Evolutionary conservation across 2,113 vertebrate genomes (phyloP), one percentile per base, ranked within the genome.

Genomic region (Rafetus swinhoei): DNA sequence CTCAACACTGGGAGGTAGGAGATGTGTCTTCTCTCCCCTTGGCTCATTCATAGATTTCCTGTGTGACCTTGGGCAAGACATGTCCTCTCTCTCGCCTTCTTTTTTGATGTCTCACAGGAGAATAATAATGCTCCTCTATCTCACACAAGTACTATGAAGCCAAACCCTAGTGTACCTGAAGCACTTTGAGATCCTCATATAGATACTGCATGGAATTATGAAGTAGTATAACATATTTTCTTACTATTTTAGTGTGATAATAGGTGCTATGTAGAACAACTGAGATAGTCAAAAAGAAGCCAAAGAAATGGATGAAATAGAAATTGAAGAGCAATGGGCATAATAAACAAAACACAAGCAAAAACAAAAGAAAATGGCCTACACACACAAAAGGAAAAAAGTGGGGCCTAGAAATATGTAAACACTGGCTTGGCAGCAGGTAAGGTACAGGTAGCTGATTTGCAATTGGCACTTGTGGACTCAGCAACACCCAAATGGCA

Each of bases 291-390:
- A 81, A 57, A 65, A 53, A 85, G 50, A 85, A 27, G 25, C 24
- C 59, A 60, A 11, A 60, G 25, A 25, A 60, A 18, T 69, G 16
- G 32, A 69, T n/a, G 32, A 69, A n/a, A 65, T 7, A 69, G 32
- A n/a, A 0, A 3, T 1, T 18, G 2, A 1, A 54, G 16, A 0
- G 7, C 6, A 0, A 0, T 9, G n/a, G 27, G n/a, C 65, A n/a
- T n/a, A 29, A 4, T 1, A 6, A 18, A 35, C 35, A 59, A 57
- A 85, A 77, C 56, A 72, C 35, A 45, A n/a, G 5, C 27, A 6
- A 4, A 24, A 0, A 9, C 7, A 12, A 22, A 0, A 45, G 29
- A 21, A 52, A 32, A 16, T 45, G 45, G 45, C 6, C 2, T 53
- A 39, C 2, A 3, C 3, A n/a, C 1, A 39, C 39, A 0, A 0